Conservation (phyloP, 2,113 vertebrate species). For the Myotis davidii region DNA sequence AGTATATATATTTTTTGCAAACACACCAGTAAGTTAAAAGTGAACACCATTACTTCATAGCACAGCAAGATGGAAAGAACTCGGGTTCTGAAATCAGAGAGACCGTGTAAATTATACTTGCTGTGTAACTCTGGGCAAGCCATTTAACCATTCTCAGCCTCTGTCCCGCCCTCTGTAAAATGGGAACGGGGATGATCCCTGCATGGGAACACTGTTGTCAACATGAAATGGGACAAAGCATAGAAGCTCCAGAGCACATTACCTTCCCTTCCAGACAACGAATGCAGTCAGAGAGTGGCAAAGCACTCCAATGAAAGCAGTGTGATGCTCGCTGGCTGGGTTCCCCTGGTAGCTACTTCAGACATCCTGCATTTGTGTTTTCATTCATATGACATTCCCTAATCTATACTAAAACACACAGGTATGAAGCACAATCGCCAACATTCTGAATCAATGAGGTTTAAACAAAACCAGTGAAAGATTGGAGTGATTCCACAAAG, state of each 20-base stretch:
- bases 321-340: rapidly evolving
- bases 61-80: neutral
- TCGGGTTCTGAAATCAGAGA: neutral
- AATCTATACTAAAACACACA: neutral
- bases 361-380: neutral
- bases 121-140: neutral
- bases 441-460: neutral
- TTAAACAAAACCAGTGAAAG: neutral
- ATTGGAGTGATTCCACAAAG: neutral
- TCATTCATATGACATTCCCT: neutral
- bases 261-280: rapidly evolving
- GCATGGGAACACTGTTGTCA: neutral
- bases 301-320: neutral
- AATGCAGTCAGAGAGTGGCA: neutral
- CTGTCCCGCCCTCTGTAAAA: neutral
- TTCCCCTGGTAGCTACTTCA: neutral
- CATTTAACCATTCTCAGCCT: neutral
- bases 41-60: neutral
- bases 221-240: rapidly evolving
- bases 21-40: neutral
- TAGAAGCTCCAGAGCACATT: rapidly evolving
- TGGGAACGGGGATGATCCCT: neutral
- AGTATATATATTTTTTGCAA: neutral
- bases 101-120: neutral
- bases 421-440: neutral